Percentiles rank a stretch among this genome's conserved stretches.
These are phyloP conservation scores for Parochlus steinenii DNA, from an alignment of 2,888 invertebrate genomes.

Conservation along the genomic window DNA sequence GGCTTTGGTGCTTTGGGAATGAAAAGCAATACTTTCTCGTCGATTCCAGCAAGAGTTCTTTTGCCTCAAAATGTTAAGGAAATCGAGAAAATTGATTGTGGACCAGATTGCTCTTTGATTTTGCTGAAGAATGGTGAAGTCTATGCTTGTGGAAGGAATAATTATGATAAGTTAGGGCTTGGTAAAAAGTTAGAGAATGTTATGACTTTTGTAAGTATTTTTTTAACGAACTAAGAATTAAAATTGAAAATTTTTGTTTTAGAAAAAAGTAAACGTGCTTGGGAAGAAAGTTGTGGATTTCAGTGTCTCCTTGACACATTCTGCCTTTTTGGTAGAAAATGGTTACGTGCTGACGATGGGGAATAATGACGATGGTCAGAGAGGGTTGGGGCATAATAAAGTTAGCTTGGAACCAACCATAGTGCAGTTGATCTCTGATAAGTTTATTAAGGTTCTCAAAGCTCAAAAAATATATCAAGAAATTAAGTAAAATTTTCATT, in stretches of 20 bases:
- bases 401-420: slow-evolving; percentile 20
- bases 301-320: slow-evolving; percentile 42
- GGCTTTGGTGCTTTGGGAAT: slow-evolving; percentile 43
- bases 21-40: slow-evolving; percentile 16
- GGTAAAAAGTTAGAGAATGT: slow-evolving; percentile 26
- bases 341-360: slow-evolving; percentile 49
- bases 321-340: slow-evolving; percentile 42
- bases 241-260: slow-evolving; percentile 19
- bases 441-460: slow-evolving; percentile 22
- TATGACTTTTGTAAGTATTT: slow-evolving; percentile 21
- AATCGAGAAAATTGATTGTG: slow-evolving; percentile 38
- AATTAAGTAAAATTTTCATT: slow-evolving; percentile 14
- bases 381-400: slow-evolving; percentile 33
- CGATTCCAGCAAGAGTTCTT: slow-evolving; percentile 22
- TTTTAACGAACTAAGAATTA: slow-evolving; percentile 18
- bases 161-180: slow-evolving; percentile 46
- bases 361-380: slow-evolving; percentile 43
- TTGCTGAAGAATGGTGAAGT: slow-evolving; percentile 41
- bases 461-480: slow-evolving; percentile 9
- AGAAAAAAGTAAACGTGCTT: slow-evolving; percentile 34
- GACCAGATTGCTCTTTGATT: slow-evolving; percentile 42
- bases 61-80: slow-evolving; percentile 30
- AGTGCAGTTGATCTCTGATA: slow-evolving; percentile 24
- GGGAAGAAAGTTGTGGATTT: slow-evolving; percentile 37
- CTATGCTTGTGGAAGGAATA: slow-evolving; percentile 45